A percentile compares a stretch with the other conserved stretches of the same genome.
Evolutionary conservation across 2,888 invertebrate genomes (phyloP).

Genomic region (Ganaspis brasiliensis): DNA sequence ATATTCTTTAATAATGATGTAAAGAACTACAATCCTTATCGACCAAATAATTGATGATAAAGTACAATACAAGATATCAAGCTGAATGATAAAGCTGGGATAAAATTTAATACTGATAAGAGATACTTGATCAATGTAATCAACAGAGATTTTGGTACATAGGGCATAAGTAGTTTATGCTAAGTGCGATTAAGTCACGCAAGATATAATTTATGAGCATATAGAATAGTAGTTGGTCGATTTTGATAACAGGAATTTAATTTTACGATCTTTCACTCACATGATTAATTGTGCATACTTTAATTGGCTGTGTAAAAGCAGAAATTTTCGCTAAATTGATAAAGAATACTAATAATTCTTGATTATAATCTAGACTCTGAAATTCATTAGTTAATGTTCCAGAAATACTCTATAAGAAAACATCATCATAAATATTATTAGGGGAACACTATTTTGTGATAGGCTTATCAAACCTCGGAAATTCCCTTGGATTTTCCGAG

Average conservation of each 20-base stretch:
- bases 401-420: not conserved
- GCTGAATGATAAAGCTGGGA: not conserved
- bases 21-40: too few species aligned
- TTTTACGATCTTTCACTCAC: not conserved
- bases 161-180: not conserved
- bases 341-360: not conserved
- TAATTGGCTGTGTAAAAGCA: not conserved
- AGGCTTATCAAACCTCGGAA: not conserved
- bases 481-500: not conserved
- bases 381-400: not conserved
- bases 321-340: not conserved
- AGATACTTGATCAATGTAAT: not conserved
- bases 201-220: not conserved
- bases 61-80: not conserved
- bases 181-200: not conserved
- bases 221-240: not conserved
- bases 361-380: not conserved
- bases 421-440: not conserved
- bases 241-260: slow-evolving; percentile 4
- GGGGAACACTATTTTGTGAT: not conserved
- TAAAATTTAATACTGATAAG: not conserved
- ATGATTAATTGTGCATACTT: slow-evolving; percentile 15
- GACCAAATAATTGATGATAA: not conserved
- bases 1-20: too few species aligned
- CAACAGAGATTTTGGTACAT: slow-evolving; percentile 1